These are phyloP conservation scores for Thera britannica DNA, from an alignment of 2,888 invertebrate species.

Conservation along the genomic window DNA sequence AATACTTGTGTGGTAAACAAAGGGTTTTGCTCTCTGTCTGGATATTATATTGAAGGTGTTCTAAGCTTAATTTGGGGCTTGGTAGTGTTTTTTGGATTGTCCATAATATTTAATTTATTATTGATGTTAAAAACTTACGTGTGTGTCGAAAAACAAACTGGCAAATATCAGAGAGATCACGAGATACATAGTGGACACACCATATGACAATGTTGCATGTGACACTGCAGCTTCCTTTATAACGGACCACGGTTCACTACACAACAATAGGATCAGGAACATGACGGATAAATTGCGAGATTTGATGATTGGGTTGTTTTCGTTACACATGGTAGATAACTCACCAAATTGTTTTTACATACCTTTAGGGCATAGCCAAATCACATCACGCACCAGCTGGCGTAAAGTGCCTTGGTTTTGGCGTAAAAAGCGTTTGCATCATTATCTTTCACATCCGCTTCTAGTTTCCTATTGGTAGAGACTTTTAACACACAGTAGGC, in stretches of 20 bases:
- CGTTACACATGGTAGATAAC: conserved; percentile 27
- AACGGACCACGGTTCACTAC: conserved; percentile 59
- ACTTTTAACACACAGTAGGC: too few relatives aligned
- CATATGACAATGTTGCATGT: conserved; percentile 49
- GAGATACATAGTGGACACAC: conserved; percentile 54
- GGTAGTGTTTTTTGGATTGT: too few relatives aligned
- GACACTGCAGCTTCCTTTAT: conserved; percentile 51
- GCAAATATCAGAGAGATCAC: conserved; percentile 51
- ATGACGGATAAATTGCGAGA: conserved; percentile 37
- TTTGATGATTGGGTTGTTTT: conserved; percentile 12
- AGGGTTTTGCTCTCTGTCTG: too few relatives aligned
- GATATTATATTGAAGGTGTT: too few relatives aligned
- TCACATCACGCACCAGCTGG: background rate
- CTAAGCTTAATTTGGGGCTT: too few relatives aligned
- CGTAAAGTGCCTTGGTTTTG: too few relatives aligned
- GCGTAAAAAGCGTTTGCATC: too few relatives aligned
- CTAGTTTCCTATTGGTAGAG: too few relatives aligned
- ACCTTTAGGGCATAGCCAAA: background rate
- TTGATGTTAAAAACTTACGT: conserved; percentile 54
- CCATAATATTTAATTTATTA: too few relatives aligned
- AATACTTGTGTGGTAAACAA: too few relatives aligned
- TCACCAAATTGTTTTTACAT: background rate
- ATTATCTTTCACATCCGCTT: too few relatives aligned
- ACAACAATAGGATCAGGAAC: conserved; percentile 39
- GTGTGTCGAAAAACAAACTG: conserved; percentile 51